phyloP scores from a whole-genome alignment of 2,113 vertebrate genomes.

The Phrynosoma platyrhinos region DNA sequence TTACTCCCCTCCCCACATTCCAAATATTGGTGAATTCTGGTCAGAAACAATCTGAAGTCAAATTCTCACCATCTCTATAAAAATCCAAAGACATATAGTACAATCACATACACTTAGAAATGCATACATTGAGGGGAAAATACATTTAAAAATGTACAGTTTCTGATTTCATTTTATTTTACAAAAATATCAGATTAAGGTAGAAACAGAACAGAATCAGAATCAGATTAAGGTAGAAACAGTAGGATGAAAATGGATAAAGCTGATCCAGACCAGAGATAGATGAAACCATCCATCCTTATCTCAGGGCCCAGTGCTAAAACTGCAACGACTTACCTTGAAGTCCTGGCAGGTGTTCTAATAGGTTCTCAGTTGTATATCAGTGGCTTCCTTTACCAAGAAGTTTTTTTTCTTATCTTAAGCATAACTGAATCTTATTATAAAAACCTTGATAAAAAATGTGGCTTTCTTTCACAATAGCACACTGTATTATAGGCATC shows the following conservation, averaged over 20 bases:
- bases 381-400: not conserved
- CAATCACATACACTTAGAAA: not conserved
- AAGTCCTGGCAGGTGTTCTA: not conserved
- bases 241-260: not conserved
- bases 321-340: not conserved
- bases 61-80: too few species aligned
- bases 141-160: not conserved
- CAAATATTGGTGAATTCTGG: too few species aligned
- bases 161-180: not conserved
- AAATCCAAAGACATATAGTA: too few species aligned
- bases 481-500: not conserved
- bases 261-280: not conserved
- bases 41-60: too few species aligned
- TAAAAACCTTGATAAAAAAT: not conserved
- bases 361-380: not conserved
- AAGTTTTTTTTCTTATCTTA: conserved; percentile 17
- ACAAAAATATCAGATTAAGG: not conserved
- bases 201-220: not conserved
- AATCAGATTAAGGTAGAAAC: not conserved
- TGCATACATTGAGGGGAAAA: not conserved
- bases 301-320: not conserved
- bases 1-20: too few species aligned
- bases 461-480: not conserved
- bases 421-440: not conserved
- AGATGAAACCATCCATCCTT: too few species aligned